phyloP scores from a whole-genome alignment of 2,113 vertebrate genomes.

The Anoplopoma fimbria region DNA sequence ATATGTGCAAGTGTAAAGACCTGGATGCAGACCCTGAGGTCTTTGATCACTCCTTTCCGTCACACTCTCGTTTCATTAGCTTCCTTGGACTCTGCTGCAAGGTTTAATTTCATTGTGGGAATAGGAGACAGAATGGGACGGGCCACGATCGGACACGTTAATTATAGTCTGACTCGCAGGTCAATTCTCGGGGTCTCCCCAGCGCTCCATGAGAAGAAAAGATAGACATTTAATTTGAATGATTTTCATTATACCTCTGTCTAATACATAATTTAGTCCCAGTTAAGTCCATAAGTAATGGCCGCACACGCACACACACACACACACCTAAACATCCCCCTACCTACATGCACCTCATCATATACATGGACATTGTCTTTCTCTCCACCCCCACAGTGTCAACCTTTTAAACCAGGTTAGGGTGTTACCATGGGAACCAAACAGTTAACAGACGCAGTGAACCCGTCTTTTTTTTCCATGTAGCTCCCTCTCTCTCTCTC shows the following conservation, averaged over 20 bases:
- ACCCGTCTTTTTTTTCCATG: slow-evolving; percentile 30
- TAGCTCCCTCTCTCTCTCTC: slow-evolving; percentile 19
- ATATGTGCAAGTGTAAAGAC: not conserved
- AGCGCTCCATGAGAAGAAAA: slow-evolving; percentile 71
- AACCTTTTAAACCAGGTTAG: slow-evolving; percentile 82
- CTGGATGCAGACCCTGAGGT: slow-evolving; percentile 19
- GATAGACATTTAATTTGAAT: slow-evolving; percentile 79
- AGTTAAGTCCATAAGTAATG: slow-evolving; percentile 70
- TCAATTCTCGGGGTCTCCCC: slow-evolving; percentile 77
- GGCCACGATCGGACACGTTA: slow-evolving; percentile 75
- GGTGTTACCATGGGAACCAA: slow-evolving; percentile 80
- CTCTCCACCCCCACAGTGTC: slow-evolving; percentile 61
- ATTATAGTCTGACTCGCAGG: slow-evolving; percentile 80
- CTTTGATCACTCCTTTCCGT: slow-evolving; percentile 54
- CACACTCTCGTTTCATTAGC: slow-evolving; percentile 71
- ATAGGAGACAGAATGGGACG: slow-evolving; percentile 68
- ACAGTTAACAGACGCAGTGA: slow-evolving; percentile 56
- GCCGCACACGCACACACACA: slow-evolving; percentile 23
- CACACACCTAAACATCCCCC: slow-evolving; percentile 19
- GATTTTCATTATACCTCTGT: slow-evolving; percentile 80
- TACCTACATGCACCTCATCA: slow-evolving; percentile 12
- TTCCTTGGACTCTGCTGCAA: slow-evolving; percentile 58
- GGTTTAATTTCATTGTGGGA: slow-evolving; percentile 79
- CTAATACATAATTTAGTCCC: slow-evolving; percentile 82
- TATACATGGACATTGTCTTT: slow-evolving; percentile 15